Evolutionary conservation across 1,140 invertebrate species (phyloP).

Genomic region (Centruroides sculpturatus): DNA sequence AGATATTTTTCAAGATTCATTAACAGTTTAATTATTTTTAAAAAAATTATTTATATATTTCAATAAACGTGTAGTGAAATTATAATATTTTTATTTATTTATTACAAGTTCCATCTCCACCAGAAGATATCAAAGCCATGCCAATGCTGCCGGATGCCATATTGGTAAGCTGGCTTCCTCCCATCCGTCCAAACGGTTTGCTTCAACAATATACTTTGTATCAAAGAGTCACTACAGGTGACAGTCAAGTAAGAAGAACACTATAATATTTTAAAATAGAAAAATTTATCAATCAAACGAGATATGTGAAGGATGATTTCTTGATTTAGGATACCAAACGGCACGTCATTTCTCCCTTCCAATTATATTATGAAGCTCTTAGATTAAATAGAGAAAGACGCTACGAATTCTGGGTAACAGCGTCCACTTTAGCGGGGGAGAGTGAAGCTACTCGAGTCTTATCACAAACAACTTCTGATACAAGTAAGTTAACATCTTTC

Average conservation of each 20-base stretch:
- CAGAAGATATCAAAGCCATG: slow-evolving; percentile 78
- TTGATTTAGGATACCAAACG: slow-evolving; percentile 7
- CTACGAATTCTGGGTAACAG: slow-evolving; percentile 90
- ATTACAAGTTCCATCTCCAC: slow-evolving; percentile 70
- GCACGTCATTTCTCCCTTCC: slow-evolving; percentile 10
- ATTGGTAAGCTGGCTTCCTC: slow-evolving; percentile 82
- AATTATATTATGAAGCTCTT: slow-evolving; percentile 12
- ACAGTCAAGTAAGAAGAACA: slow-evolving; percentile 2
- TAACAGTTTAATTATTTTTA: too few species aligned
- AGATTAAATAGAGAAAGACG: slow-evolving; percentile 20
- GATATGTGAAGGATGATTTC: too few species aligned
- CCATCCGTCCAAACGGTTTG: slow-evolving; percentile 81
- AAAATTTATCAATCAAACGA: too few species aligned
- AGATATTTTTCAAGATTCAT: too few species aligned
- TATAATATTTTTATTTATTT: too few species aligned
- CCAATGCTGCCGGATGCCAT: slow-evolving; percentile 82
- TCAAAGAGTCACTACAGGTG: slow-evolving; percentile 15
- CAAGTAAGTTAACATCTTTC: slow-evolving; percentile 8
- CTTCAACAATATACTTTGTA: slow-evolving; percentile 88
- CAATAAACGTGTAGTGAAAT: too few species aligned
- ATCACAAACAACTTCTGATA: slow-evolving; percentile 18
- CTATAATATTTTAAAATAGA: too few species aligned
- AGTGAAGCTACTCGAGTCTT: slow-evolving; percentile 48
- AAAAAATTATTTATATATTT: too few species aligned
- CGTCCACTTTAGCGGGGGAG: slow-evolving; percentile 82